These are phyloP conservation scores for Tiliacea citrago DNA, from an alignment of 2,888 invertebrate genomes.

Conservation along the genomic window DNA sequence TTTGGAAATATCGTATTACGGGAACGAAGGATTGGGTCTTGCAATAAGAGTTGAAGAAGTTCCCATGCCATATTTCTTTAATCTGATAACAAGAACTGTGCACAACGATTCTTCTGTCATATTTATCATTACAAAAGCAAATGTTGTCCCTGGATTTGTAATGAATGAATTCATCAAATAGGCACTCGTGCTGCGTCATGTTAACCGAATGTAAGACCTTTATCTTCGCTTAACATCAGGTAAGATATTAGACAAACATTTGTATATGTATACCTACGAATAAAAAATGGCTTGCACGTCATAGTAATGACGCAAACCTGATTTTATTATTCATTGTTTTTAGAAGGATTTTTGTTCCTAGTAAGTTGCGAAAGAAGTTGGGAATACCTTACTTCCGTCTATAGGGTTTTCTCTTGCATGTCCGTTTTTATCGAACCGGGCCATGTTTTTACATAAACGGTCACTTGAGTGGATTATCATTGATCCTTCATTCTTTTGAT, in stretches of 20 bases:
- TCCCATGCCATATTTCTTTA: neutral
- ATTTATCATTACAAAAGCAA: neutral
- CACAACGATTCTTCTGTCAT: neutral
- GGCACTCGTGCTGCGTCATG: neutral
- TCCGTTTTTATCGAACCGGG: constrained; percentile 35
- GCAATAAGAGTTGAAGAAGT: no score
- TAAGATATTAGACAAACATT: neutral
- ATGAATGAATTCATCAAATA: neutral
- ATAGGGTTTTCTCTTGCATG: constrained; percentile 57
- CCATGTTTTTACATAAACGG: neutral
- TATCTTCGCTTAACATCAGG: constrained; percentile 24
- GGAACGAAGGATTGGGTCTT: neutral
- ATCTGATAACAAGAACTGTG: neutral
- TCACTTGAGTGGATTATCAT: constrained; percentile 2
- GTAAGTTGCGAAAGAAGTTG: constrained; percentile 33
- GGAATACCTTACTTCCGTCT: constrained; percentile 65
- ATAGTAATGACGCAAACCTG: constrained; percentile 38
- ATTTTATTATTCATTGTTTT: constrained; percentile 17
- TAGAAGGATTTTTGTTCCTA: constrained; percentile 10
- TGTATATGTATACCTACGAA: neutral
- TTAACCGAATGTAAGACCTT: neutral
- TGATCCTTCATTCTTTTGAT: neutral
- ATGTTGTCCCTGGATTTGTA: neutral
- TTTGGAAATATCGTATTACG: neutral
- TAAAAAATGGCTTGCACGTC: constrained; percentile 23